Base-by-base conservation (phyloP, 2,113 vertebrate species). In the Grus americana region DNA sequence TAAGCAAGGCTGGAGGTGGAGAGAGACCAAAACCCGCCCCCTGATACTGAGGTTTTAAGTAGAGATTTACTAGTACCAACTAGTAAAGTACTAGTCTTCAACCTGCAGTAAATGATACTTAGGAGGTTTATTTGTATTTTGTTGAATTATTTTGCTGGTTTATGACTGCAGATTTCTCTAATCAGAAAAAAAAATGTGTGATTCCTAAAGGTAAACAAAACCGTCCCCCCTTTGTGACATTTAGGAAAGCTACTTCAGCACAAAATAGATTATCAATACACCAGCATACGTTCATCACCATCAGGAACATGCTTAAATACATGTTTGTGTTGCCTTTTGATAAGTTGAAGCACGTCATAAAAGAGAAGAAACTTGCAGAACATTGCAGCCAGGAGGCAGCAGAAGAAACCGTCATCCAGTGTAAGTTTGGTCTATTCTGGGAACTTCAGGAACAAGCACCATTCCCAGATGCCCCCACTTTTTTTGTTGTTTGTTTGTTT, bases 141-240 rank as follows among this genome's bases (percentile, higher is more conserved):
- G 9, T 59, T 59, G 36, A 94, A 82, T 79, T 59, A 88, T 95
- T 93, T 81, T 92, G 10, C 24, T 83, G 16, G 16, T 40, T 88
- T 83, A 54, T 83, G 24, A 68, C 8, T 57, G 6, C 1, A 6
- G 6, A 66, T 90, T 72, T 83, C 36, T 79, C 34, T 32, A 83
- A 79, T 32, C 5, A 38, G 26, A 46, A 74, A 85, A 75, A 52
- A 65, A 42, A 2, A 1, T 4, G 23, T 79, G 10, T 12, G 3
- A 80, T 62, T 78, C 71, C 22, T 47, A 90, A 87, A 79, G n/a
- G 27, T 63, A 90, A 61, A 75, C 9, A 88, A 83, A 76, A 66
- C 5, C 0, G 0, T 36, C 16, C 15, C 2, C 0, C 79, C 12
- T 74, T 89, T 47, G 10, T 81, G 26, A 72, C 40, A 65, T 49